A percentile compares a stretch with the other conserved stretches of the same genome.
These are phyloP conservation scores for Erannis defoliaria DNA, from an alignment of 2,888 invertebrate species.

Conservation along the genomic window DNA sequence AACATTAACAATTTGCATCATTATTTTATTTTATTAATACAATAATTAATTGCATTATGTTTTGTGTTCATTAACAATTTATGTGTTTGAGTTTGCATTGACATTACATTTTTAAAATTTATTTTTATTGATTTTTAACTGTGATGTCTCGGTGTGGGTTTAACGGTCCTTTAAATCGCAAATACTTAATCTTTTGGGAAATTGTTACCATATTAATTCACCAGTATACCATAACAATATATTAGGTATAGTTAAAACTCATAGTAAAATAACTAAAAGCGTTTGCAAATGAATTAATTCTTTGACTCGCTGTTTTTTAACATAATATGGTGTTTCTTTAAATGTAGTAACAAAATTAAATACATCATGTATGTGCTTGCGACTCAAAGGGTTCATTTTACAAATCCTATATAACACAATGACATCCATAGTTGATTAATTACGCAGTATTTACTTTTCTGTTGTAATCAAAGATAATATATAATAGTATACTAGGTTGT, in stretches of 20 bases:
- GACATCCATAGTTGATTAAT: constrained; percentile 74
- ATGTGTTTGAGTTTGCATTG: constrained; percentile 41
- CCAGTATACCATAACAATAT: no score
- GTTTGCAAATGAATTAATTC: constrained; percentile 73
- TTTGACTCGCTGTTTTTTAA: not conserved
- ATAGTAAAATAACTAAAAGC: constrained; percentile 33
- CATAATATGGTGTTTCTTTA: not conserved
- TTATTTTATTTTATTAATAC: constrained; percentile 25
- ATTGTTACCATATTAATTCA: not conserved
- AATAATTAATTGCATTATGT: constrained; percentile 32
- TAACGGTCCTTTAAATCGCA: constrained; percentile 73
- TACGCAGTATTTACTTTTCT: constrained; percentile 83
- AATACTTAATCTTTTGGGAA: constrained; percentile 48
- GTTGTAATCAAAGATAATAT: no score
- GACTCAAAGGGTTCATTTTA: constrained; percentile 9
- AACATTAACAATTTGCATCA: constrained; percentile 41
- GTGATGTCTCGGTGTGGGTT: constrained; percentile 80
- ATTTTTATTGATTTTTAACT: constrained; percentile 56
- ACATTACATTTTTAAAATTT: constrained; percentile 43
- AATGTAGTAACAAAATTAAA: not conserved
- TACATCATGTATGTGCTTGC: not conserved
- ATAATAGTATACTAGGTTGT: no score
- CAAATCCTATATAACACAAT: constrained; percentile 62
- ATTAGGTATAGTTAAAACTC: not conserved
- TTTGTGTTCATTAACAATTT: constrained; percentile 40